Base-by-base conservation (phyloP, 2,797 vertebrate genomes). In the Megaceryle alcyon region DNA sequence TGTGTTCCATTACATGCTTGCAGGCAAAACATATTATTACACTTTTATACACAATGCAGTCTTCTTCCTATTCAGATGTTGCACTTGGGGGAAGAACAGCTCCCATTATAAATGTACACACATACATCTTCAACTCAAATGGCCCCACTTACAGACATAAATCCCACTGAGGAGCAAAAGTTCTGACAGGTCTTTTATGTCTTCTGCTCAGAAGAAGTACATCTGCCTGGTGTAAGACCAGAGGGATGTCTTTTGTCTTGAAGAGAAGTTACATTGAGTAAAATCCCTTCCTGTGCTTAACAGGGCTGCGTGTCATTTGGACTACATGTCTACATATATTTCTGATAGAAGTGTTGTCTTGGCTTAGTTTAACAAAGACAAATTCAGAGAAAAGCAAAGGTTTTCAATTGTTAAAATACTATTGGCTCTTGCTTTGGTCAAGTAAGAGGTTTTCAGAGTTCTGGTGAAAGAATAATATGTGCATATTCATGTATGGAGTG, bases 11-110 rank as follows among this genome's bases (percentile, higher is more conserved):
- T 81, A 37, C 19, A n/a, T 63, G 54, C 89, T 95, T 75, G 1
- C 46, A 92, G 73, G 80, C 72, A 92, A 89, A 96, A 64, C 17
- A 51, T 88, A 88, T 88, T 61, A 89, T 56, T 89, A 44, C 7
- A 5, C 72, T 92, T 89, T 69, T 77, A 83, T 64, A 69, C 1
- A 1, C 56, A 71, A 82, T 88, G 26, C 49, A 72, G 60, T 83
- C 70, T 71, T 39, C 28, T 86, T 76, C 83, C 76, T 17, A 49
- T 73, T 48, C 65, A 66, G 78, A 69, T 53, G 41, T 49, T 89
- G 76, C 35, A 72, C 43, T 91, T 43, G 20, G 13, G 28, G 35
- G 9, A 23, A 83, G 57, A 79, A 81, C 26, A 83, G 16, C 35
- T 93, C 48, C 31, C 19, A 10, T 43, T 82, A 70, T 16, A 70